Base-by-base conservation (phyloP, 1,140 invertebrate genomes). In the Chironomus striatipennis region DNA sequence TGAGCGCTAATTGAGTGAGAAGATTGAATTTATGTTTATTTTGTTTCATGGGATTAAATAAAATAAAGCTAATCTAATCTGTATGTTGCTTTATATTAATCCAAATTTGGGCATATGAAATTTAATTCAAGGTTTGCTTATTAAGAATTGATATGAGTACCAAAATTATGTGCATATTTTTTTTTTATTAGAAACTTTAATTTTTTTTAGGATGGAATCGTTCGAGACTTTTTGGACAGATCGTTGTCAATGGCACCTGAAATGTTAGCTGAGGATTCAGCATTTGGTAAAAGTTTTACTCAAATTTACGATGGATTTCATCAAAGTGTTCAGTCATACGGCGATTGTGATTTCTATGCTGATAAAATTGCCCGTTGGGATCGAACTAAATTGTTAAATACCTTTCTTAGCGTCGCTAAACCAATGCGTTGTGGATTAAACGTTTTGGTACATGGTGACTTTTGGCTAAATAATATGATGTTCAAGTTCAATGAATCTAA, bases 381-480 rank as follows among this genome's bases (percentile, higher is more conserved):
- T 15, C 12, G 4, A 15, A 12, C 12, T 1, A 12, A 57, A 1
- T n/a, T 57, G 12, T 4, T 57, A 5, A n/a, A n/a, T 5, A 12
- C 12, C 5, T 57, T 7, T 7, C 3, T 57, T 12, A 57, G 12
- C 15, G 47, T 57, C 15, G 47, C 47, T 15, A n/a, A 57, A 4
- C 47, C 47, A 1, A 57, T 57, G 47, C 0, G 47, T 12, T 57
- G 47, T 57, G 47, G 47, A n/a, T 57, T 57, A n/a, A 57, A 10
- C 15, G 47, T 15, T 5, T 57, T 57, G 12, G n/a, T 5, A 12
- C 47, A 90, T 73, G 88, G 88, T 7, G 89, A 90, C 77, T 82
- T 84, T 18, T 90, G 88, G 88, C 81, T 87, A 0, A 89, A 89
- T 77, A 90, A 90, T 77, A 86, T 90, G 79, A 79, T 90, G 77